These are phyloP conservation scores for Tridacna gigas DNA, from an alignment of 2,888 invertebrate genomes.

Conservation along the genomic window DNA sequence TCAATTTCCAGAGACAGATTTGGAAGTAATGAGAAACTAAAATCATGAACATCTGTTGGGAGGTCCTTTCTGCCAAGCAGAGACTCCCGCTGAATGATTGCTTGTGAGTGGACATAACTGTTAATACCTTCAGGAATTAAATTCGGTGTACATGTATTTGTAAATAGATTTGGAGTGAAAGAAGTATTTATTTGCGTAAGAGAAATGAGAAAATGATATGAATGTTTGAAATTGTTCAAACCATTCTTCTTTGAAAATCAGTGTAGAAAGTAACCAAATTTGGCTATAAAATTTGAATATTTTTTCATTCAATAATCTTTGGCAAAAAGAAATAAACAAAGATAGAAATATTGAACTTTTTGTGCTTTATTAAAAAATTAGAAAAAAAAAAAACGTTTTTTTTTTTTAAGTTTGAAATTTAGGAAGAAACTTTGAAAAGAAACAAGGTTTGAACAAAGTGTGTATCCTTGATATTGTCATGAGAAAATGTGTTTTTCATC, in stretches of 20 bases:
- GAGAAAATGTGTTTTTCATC: background rate
- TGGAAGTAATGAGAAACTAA: background rate
- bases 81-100: slow-evolving; percentile 41
- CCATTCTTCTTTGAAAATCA: slow-evolving; percentile 8
- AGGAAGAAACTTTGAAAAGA: too few species aligned
- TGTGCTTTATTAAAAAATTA: too few species aligned
- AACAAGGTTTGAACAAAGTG: background rate
- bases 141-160: slow-evolving; percentile 34
- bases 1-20: background rate
- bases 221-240: slow-evolving; percentile 20
- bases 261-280: too few species aligned
- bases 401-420: too few species aligned
- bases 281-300: too few species aligned
- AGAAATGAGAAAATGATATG: slow-evolving; percentile 5
- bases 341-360: too few species aligned
- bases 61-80: slow-evolving; percentile 68
- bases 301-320: too few species aligned
- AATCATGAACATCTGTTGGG: background rate
- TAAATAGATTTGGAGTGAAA: slow-evolving; percentile 30
- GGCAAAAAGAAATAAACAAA: too few species aligned
- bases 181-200: slow-evolving; percentile 57
- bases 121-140: slow-evolving; percentile 19
- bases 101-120: slow-evolving; percentile 16
- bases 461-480: slow-evolving; percentile 7
- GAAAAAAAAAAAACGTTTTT: too few species aligned